Percentiles rank a stretch among this genome's conserved stretches.
Conservation (phyloP, 2,113 vertebrate genomes). For the Cromileptes altivelis region DNA sequence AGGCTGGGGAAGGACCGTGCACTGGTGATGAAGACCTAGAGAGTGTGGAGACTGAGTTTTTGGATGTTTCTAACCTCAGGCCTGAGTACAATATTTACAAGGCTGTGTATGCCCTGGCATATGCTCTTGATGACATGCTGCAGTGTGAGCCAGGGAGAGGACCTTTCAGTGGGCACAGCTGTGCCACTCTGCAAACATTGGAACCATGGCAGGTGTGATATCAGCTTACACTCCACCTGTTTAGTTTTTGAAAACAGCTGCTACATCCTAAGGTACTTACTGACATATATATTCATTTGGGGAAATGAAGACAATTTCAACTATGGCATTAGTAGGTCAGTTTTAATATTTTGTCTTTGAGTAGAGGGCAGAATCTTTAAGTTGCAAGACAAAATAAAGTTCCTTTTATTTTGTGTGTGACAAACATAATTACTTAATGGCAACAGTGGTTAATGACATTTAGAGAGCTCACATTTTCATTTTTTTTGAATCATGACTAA, state of each 20-base stretch:
- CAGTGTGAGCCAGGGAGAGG: neutral
- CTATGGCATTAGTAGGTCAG: neutral
- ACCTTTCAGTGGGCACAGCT: no score
- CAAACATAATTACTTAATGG: neutral
- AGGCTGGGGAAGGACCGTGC: slow-evolving; percentile 43
- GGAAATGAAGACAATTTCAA: neutral
- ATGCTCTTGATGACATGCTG: slow-evolving; percentile 76
- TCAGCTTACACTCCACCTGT: neutral
- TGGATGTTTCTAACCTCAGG: slow-evolving; percentile 73
- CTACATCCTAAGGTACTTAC: neutral
- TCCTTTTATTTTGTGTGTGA: neutral
- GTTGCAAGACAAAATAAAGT: neutral
- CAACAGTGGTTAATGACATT: neutral
- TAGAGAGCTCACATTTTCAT: neutral
- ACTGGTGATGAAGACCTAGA: slow-evolving; percentile 77
- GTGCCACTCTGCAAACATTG: no score
- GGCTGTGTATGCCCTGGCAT: slow-evolving; percentile 83
- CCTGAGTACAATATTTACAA: slow-evolving; percentile 84
- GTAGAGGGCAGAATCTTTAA: neutral
- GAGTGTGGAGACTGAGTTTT: slow-evolving; percentile 51
- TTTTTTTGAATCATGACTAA: neutral
- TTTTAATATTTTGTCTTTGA: neutral
- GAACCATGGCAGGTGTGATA: slow-evolving; percentile 67
- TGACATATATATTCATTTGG: neutral
- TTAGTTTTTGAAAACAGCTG: neutral